Conservation (phyloP, 2,888 invertebrate genomes). For the Drosophila neotestacea region DNA sequence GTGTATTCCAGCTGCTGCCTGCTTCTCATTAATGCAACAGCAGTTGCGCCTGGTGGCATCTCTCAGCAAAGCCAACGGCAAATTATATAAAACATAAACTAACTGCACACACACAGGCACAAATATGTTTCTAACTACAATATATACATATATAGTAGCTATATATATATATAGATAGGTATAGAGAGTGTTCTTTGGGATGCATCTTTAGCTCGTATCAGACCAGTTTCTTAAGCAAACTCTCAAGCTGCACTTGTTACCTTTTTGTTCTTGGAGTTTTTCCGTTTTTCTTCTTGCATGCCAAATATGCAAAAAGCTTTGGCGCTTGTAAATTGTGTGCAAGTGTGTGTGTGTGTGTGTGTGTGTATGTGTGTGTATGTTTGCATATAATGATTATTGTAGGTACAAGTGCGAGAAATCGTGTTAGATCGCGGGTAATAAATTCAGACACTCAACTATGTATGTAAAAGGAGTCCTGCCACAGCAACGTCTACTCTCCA, state of each 20-base stretch:
- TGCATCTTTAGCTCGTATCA: conserved; percentile 46
- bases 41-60: conserved; percentile 58
- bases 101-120: conserved; percentile 30
- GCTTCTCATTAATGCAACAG: conserved; percentile 51
- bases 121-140: conserved; percentile 12
- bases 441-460: conserved; percentile 83
- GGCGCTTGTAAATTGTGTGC: conserved; percentile 66
- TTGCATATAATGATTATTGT: conserved; percentile 82
- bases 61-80: conserved; percentile 52
- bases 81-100: conserved; percentile 76
- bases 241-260: conserved; percentile 72
- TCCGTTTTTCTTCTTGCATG: conserved; percentile 54
- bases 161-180: conserved; percentile 13
- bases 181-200: conserved; percentile 17
- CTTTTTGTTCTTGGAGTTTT: conserved; percentile 33
- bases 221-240: conserved; percentile 70
- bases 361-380: conserved; percentile 57
- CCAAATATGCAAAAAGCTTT: conserved; percentile 80
- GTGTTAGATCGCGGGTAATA: conserved; percentile 84
- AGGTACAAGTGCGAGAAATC: conserved; percentile 84
- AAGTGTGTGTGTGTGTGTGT: conserved; percentile 25
- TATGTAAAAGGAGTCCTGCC: conserved; percentile 75
- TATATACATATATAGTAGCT: conserved; percentile 4
- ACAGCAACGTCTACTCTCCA: conserved; percentile 33
- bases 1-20: conserved; percentile 11